Evolutionary conservation across 1,140 invertebrate species (phyloP).

Genomic region (Aricia agestis): DNA sequence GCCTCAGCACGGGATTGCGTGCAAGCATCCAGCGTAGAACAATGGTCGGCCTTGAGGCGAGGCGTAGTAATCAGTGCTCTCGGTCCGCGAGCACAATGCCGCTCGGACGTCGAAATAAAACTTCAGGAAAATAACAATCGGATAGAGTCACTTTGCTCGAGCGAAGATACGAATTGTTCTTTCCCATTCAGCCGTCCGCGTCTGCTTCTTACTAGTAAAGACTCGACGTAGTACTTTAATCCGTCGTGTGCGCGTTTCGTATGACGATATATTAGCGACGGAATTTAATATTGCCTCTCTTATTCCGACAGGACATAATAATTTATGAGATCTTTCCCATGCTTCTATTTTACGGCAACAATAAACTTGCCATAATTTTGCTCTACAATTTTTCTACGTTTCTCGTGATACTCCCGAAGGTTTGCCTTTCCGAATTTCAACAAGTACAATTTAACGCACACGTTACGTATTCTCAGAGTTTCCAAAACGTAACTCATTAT

Average conservation of each 20-base stretch:
- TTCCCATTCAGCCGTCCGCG: slow-evolving; percentile 3
- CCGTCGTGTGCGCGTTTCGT: background rate
- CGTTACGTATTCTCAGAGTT: background rate
- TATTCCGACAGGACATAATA: background rate
- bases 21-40: slow-evolving; percentile 61
- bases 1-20: slow-evolving; percentile 54
- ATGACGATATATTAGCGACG: background rate
- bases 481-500: slow-evolving; percentile 1
- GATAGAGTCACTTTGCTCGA: slow-evolving; percentile 29
- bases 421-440: background rate
- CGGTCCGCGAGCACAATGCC: slow-evolving; percentile 32
- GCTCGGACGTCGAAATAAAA: slow-evolving; percentile 38
- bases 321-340: background rate
- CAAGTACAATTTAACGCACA: background rate
- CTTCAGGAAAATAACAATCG: slow-evolving; percentile 34
- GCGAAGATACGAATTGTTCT: slow-evolving; percentile 24
- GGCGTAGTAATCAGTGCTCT: slow-evolving; percentile 56
- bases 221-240: background rate
- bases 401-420: background rate
- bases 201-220: background rate
- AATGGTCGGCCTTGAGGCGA: slow-evolving; percentile 64
- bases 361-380: background rate
- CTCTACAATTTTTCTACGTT: background rate
- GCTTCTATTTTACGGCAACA: background rate
- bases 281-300: too few relatives aligned